Evolutionary conservation across 1,140 invertebrate genomes (phyloP).

Genomic region (Hylaeus anthracinus): DNA sequence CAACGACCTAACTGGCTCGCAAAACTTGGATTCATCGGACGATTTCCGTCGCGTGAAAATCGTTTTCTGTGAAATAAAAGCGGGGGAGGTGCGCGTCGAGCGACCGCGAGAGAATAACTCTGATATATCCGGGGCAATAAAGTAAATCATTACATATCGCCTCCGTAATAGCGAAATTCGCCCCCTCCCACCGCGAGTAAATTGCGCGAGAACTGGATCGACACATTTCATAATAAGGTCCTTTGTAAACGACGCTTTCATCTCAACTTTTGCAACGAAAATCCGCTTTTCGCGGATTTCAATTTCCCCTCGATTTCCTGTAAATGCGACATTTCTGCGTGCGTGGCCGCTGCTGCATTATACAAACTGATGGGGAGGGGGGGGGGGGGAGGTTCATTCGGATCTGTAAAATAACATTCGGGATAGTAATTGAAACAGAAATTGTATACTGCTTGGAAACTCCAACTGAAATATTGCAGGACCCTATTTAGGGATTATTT

Average conservation of each 20-base stretch:
- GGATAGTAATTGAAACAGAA: not conserved
- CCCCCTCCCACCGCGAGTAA: not conserved
- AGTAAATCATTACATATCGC: constrained; percentile 23
- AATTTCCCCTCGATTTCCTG: constrained; percentile 4
- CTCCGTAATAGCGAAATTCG: constrained; percentile 12
- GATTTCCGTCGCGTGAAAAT: constrained; percentile 1
- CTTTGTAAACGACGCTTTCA: constrained; percentile 1
- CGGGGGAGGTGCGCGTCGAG: too few relatives aligned
- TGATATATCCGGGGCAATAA: constrained; percentile 23
- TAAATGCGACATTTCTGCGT: not conserved
- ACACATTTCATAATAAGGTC: constrained; percentile 14
- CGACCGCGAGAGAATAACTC: constrained; percentile 7
- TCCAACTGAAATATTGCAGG: too few relatives aligned
- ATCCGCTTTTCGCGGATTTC: not conserved
- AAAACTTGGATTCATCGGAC: too few relatives aligned
- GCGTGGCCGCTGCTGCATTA: not conserved
- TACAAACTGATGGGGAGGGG: not conserved
- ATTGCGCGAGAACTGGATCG: not conserved
- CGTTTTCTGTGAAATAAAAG: not conserved
- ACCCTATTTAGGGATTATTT: too few relatives aligned
- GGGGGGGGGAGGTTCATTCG: not conserved
- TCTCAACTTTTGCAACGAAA: not conserved
- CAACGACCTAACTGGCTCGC: too few relatives aligned
- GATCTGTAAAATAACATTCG: not conserved
- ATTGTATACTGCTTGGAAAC: too few relatives aligned